Evolutionary conservation across 2,113 vertebrate species (phyloP).

Genomic region (Leucopsar rothschildi): DNA sequence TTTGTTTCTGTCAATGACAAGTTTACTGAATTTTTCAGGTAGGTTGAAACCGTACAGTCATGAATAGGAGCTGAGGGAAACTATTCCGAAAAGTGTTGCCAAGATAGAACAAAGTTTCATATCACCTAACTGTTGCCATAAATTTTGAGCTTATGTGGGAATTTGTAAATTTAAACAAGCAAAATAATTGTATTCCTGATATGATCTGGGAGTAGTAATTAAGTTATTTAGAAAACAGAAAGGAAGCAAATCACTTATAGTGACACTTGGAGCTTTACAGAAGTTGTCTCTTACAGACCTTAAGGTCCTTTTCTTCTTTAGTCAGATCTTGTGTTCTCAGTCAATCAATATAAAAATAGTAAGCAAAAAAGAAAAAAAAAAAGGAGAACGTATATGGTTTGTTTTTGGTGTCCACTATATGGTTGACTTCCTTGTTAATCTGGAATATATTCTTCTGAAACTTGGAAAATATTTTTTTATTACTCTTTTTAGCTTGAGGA

Average conservation of each 20-base stretch:
- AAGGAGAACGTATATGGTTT: not conserved
- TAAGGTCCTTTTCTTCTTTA: not conserved
- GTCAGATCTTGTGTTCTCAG: not conserved
- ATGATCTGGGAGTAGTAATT: not conserved
- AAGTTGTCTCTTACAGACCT: not conserved
- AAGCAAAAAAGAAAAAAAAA: not conserved
- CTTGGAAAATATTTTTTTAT: not conserved
- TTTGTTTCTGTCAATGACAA: not conserved
- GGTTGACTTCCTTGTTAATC: not conserved
- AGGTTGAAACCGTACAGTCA: not conserved
- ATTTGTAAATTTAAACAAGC: not conserved
- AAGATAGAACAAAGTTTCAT: not conserved
- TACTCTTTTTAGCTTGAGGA: not conserved
- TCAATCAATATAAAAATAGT: not conserved
- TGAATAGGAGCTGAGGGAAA: not conserved
- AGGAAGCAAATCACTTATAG: not conserved
- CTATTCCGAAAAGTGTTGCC: not conserved
- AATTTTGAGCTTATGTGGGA: not conserved
- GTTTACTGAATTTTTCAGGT: not conserved
- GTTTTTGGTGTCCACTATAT: not conserved
- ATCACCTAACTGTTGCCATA: not conserved
- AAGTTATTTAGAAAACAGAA: conserved; percentile 12
- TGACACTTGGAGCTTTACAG: not conserved
- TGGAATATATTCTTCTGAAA: not conserved
- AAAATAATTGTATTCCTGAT: conserved; percentile 12